Conservation (phyloP, 2,888 invertebrate species). For the Hofmannophila pseudospretella region DNA sequence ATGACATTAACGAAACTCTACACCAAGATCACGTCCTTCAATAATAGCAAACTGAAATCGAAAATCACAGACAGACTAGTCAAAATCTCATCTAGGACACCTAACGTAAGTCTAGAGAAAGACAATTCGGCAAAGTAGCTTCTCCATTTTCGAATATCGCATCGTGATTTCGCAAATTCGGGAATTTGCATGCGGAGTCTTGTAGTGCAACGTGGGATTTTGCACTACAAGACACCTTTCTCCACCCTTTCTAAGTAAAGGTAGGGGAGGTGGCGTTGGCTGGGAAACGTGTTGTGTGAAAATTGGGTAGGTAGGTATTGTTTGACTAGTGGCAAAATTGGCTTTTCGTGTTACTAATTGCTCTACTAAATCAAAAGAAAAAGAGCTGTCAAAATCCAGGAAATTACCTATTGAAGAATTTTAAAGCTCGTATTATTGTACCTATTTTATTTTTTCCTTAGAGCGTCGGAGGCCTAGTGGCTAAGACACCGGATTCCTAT, state of each 20-base stretch:
- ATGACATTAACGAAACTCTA: not conserved
- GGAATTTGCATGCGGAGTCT: slow-evolving; percentile 65
- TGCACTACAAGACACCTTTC: slow-evolving; percentile 30
- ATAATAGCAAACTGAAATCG: slow-evolving; percentile 36
- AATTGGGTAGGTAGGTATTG: slow-evolving; percentile 38
- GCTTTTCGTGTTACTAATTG: too few relatives aligned
- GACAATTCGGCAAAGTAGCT: slow-evolving; percentile 1
- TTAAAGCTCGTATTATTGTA: too few relatives aligned
- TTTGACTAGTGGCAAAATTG: not conserved
- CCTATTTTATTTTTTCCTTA: too few relatives aligned
- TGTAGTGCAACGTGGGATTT: slow-evolving; percentile 41
- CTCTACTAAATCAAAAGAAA: too few relatives aligned
- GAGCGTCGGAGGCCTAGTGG: too few relatives aligned
- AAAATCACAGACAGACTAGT: slow-evolving; percentile 1
- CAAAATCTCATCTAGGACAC: slow-evolving; percentile 8
- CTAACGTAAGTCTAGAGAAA: not conserved
- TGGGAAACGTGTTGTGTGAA: slow-evolving; percentile 34
- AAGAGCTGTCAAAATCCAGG: too few relatives aligned
- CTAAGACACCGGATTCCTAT: too few relatives aligned
- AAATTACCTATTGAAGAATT: too few relatives aligned
- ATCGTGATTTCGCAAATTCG: slow-evolving; percentile 58
- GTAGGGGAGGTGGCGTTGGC: slow-evolving; percentile 33
- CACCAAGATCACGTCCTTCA: slow-evolving; percentile 38
- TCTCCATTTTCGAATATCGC: slow-evolving; percentile 36
- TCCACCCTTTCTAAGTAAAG: slow-evolving; percentile 18